Conservation (phyloP, 2,797 vertebrate species). For the Adelosebastes latens region DNA sequence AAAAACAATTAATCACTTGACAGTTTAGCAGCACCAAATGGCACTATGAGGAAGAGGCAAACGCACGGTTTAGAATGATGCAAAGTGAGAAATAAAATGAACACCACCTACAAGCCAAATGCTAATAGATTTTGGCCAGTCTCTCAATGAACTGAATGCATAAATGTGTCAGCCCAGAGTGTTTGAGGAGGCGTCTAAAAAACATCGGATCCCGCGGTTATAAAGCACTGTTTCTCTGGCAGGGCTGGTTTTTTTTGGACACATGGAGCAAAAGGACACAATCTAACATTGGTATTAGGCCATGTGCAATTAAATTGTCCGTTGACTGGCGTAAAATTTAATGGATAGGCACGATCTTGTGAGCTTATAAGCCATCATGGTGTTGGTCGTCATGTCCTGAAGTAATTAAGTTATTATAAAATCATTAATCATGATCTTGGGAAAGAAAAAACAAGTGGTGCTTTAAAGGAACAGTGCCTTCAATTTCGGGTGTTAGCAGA, state of each 20-base stretch:
- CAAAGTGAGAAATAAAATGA: constrained; percentile 41
- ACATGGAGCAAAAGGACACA: constrained; percentile 16
- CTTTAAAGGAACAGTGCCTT: background rate
- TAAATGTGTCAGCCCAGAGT: constrained; percentile 35
- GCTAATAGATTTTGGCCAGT: constrained; percentile 45
- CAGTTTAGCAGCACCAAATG: constrained; percentile 38
- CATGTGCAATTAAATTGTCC: constrained; percentile 35
- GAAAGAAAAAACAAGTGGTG: background rate
- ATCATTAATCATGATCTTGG: constrained; percentile 22
- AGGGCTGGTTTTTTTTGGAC: constrained; percentile 11
- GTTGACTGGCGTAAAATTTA: constrained; percentile 24
- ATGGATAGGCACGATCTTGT: constrained; percentile 17
- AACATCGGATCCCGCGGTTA: background rate
- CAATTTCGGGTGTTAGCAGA: too few species aligned
- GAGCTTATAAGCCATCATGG: constrained; percentile 1
- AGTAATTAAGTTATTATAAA: constrained; percentile 42
- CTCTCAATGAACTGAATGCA: constrained; percentile 36
- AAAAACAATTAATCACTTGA: constrained; percentile 54
- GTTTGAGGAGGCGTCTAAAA: constrained; percentile 27
- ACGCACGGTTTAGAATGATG: constrained; percentile 24
- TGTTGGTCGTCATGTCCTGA: constrained; percentile 18
- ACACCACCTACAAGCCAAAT: constrained; percentile 48
- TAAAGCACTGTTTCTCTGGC: constrained; percentile 22
- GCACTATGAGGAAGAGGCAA: background rate
- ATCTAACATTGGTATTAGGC: constrained; percentile 26